These are phyloP conservation scores for Geophilus truncorum DNA, from an alignment of 2,888 invertebrate genomes.

Conservation along the genomic window DNA sequence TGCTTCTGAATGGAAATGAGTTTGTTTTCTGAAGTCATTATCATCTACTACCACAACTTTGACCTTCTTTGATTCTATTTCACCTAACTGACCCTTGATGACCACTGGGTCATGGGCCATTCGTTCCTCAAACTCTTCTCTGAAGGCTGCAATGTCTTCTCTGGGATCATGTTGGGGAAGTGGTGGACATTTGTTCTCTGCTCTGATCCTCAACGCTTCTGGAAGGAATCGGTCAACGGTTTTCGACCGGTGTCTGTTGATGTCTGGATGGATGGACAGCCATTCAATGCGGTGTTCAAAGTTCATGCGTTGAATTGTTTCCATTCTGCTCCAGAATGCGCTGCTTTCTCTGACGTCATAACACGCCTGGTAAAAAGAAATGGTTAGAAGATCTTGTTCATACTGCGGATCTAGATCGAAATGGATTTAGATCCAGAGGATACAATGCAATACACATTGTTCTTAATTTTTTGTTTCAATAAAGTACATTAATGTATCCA, in stretches of 20 bases:
- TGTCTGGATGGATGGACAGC: slow-evolving; percentile 55
- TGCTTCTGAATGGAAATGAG: too few species aligned
- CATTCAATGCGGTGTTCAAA: slow-evolving; percentile 47
- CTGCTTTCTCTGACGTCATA: slow-evolving; percentile 56
- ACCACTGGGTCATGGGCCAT: too few species aligned
- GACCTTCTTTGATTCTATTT: not conserved
- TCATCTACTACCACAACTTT: not conserved
- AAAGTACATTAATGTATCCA: too few species aligned
- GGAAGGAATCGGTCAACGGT: not conserved
- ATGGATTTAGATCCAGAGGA: too few species aligned
- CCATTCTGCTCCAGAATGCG: slow-evolving; percentile 52
- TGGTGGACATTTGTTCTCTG: not conserved
- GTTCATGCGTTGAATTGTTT: slow-evolving; percentile 33
- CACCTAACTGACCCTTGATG: too few species aligned
- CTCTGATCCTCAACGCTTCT: not conserved
- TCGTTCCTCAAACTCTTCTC: not conserved
- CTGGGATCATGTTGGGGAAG: not conserved
- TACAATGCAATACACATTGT: too few species aligned
- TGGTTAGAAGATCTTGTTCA: too few species aligned
- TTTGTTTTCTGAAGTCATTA: too few species aligned
- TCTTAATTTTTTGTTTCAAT: too few species aligned
- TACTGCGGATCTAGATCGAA: too few species aligned
- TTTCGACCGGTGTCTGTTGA: not conserved
- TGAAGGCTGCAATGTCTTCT: not conserved
- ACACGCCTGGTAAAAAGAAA: slow-evolving; percentile 44